phyloP scores from a whole-genome alignment of 2,113 vertebrate genomes.

The Cyprinodon brontotheroides region DNA sequence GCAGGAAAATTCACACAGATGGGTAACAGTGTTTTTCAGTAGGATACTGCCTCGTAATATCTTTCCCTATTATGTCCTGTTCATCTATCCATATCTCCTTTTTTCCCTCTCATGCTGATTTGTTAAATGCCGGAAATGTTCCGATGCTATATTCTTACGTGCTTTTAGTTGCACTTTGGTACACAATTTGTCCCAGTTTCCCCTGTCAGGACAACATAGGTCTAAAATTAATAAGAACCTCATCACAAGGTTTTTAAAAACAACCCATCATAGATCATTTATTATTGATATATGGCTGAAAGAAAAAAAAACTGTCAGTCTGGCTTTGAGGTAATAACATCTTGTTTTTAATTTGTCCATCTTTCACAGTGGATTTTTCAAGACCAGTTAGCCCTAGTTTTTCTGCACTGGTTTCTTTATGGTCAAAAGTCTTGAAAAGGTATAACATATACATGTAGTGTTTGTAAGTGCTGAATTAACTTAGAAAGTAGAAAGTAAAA shows the following conservation, averaged over 20 bases:
- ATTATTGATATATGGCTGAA: slow-evolving; percentile 78
- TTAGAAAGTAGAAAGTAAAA: not conserved
- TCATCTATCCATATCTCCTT: not conserved
- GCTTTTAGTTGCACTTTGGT: slow-evolving; percentile 21
- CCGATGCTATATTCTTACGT: too few relatives aligned
- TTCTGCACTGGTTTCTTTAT: not conserved
- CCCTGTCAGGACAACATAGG: slow-evolving; percentile 26
- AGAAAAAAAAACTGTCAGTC: slow-evolving; percentile 74
- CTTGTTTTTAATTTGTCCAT: slow-evolving; percentile 32
- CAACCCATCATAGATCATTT: slow-evolving; percentile 75
- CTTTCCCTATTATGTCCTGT: slow-evolving; percentile 9
- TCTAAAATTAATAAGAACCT: slow-evolving; percentile 54
- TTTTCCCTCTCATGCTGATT: slow-evolving; percentile 12
- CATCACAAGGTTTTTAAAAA: slow-evolving; percentile 69
- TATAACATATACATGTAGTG: not conserved
- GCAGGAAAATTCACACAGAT: slow-evolving; percentile 53
- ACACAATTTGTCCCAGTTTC: slow-evolving; percentile 38
- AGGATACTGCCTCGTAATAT: slow-evolving; percentile 22
- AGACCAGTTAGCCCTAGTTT: slow-evolving; percentile 17
- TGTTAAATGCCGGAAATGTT: slow-evolving; percentile 38
- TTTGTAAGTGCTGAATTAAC: not conserved
- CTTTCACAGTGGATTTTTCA: slow-evolving; percentile 25
- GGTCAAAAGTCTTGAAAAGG: not conserved
- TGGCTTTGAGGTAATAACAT: slow-evolving; percentile 66
- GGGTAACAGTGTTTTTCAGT: slow-evolving; percentile 55